Evolutionary conservation across 1,140 invertebrate genomes (phyloP), one percentile per base, ranked within the genome.

Genomic region (Penaeus japonicus): DNA sequence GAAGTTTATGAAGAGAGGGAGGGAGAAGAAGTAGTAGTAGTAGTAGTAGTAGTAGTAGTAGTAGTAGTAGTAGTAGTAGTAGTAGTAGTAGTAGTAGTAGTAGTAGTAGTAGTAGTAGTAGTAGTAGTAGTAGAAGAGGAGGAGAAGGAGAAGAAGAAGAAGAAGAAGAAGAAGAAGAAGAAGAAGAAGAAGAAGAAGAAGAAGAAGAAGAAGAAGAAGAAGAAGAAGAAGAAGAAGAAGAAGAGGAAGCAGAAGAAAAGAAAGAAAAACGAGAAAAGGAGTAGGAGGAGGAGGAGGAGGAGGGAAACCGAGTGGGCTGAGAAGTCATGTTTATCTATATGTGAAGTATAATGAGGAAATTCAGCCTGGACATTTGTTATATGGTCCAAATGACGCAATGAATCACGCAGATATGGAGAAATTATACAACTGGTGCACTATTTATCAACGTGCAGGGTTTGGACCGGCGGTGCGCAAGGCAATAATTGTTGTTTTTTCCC

Each of bases 81-180:
- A 77, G 73, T 77, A 77, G 73, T 77, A 77, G 73, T 77, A 77
- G 73, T 32, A 77, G 73, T 32, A 77, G 73, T 77, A 77, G 73
- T 32, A 77, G 73, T 77, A 77, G 73, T 77, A 77, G 73, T 75
- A 75, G 73, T 75, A 75, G 73, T 75, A 75, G 73, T 75, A 75
- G 73, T 75, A 75, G 73, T 75, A 75, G 73, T 75, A 75, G 73
- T 75, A 75, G 73, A 17, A 75, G 73, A 35, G n/a, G n/a, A 77
- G 73, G 35, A 77, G 73, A 20, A 77, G 32, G 22, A 78, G 32
- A n/a, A 35, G 75, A 10, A 78, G 32, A n/a, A 35, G 32, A n/a
- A 78, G 32, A 39, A 32, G 30, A 22, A 77, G 30, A 39, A 32
- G 30, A 22, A 77, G 30, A 39, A 32, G 30, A 22, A 77, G 30